A percentile compares a stretch with the other conserved stretches of the same genome.
phyloP scores from a whole-genome alignment of 2,888 invertebrate genomes.

The Dendrolimus pini region DNA sequence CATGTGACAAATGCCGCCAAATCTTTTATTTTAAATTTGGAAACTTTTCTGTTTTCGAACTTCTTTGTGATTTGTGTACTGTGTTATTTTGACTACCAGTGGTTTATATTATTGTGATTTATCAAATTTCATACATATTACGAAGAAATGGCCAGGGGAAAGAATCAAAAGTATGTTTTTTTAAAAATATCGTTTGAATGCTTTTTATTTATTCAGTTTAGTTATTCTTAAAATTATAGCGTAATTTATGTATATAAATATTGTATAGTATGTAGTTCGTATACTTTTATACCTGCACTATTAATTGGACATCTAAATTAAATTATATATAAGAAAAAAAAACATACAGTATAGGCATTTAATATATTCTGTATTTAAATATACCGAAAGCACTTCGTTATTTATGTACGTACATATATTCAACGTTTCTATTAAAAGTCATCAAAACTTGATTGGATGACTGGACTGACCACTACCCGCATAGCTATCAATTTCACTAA shows the following conservation, averaged over 20 bases:
- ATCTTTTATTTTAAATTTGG: constrained; percentile 34
- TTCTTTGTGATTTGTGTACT: constrained; percentile 40
- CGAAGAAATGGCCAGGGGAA: constrained; percentile 54
- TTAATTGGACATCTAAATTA: background rate
- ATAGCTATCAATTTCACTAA: background rate
- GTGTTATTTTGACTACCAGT: constrained; percentile 26
- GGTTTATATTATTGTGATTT: constrained; percentile 26
- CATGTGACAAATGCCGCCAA: constrained; percentile 67
- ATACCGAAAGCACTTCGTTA: too few relatives aligned
- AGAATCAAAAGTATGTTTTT: constrained; percentile 52
- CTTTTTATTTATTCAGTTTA: constrained; percentile 5
- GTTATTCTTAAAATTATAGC: background rate
- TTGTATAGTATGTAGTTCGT: background rate
- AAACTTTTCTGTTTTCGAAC: constrained; percentile 24
- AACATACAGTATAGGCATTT: background rate
- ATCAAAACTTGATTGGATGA: background rate
- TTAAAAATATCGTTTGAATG: constrained; percentile 15
- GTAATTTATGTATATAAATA: background rate
- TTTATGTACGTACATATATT: background rate
- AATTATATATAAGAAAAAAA: background rate
- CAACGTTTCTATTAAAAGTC: background rate
- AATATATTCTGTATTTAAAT: too few relatives aligned
- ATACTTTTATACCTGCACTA: background rate
- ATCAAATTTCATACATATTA: constrained; percentile 20
- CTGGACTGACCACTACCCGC: background rate